Percentiles rank a stretch among this genome's conserved stretches.
phyloP scores from a whole-genome alignment of 2,113 vertebrate genomes.

The Ailurus styani region DNA sequence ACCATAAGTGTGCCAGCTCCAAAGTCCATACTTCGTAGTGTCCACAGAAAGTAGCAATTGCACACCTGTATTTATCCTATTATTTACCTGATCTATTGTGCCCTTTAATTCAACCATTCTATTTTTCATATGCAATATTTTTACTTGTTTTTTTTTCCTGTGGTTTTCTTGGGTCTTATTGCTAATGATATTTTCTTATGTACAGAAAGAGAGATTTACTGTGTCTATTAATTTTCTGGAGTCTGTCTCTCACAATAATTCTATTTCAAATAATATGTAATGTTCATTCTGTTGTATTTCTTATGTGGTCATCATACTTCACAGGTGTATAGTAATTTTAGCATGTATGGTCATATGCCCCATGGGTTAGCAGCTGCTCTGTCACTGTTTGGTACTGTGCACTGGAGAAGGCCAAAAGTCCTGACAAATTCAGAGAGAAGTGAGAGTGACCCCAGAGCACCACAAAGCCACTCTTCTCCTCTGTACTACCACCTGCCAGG shows the following conservation, averaged over 20 bases:
- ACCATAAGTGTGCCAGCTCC: background rate
- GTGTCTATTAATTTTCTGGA: background rate
- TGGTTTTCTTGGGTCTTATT: background rate
- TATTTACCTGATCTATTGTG: background rate
- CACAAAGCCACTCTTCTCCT: background rate
- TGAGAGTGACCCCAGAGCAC: background rate
- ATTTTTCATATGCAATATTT: background rate
- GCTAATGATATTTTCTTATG: background rate
- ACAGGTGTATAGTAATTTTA: background rate
- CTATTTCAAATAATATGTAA: background rate
- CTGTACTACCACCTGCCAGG: no score
- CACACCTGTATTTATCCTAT: background rate
- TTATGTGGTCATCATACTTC: background rate
- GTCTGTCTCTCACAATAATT: background rate
- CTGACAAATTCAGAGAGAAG: background rate
- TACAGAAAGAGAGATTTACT: background rate
- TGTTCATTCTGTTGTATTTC: background rate
- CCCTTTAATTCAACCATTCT: background rate
- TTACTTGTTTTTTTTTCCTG: background rate
- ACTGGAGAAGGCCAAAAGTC: background rate
- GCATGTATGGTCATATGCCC: background rate
- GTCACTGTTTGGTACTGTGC: background rate
- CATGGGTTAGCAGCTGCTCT: background rate
- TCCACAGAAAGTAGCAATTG: background rate
- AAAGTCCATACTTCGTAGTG: no score